These are phyloP conservation scores for Drosophila atroscutellata DNA, from an alignment of 2,888 invertebrate genomes.

Conservation along the genomic window DNA sequence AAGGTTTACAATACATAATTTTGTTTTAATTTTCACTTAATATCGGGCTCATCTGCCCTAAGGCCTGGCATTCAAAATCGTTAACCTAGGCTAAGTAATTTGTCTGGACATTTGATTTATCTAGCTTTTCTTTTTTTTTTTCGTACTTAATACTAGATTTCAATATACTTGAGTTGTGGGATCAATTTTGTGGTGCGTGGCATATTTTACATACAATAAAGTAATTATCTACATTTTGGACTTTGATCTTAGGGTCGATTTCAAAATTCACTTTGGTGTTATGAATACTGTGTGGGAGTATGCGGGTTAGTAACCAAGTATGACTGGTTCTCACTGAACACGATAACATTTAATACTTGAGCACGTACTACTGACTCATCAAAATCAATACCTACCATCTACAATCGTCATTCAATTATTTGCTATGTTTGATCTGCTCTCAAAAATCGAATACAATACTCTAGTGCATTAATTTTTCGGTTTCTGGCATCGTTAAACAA, in stretches of 20 bases:
- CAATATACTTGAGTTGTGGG: constrained; percentile 35
- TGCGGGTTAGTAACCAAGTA: constrained; percentile 16
- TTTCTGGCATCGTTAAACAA: constrained; percentile 21
- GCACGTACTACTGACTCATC: constrained; percentile 4
- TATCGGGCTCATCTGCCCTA: constrained; percentile 22
- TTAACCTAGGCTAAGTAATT: constrained; percentile 67
- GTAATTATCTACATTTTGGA: constrained; percentile 45
- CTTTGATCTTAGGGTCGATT: constrained; percentile 29
- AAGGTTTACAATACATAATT: constrained; percentile 71
- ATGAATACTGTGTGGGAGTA: constrained; percentile 51
- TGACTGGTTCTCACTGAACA: constrained; percentile 18
- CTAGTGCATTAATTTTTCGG: background rate
- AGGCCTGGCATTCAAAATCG: constrained; percentile 38
- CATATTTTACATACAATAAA: constrained; percentile 39
- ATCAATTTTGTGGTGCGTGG: constrained; percentile 30
- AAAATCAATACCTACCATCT: constrained; percentile 34
- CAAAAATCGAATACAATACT: background rate
- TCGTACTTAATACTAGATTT: constrained; percentile 36
- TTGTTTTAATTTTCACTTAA: constrained; percentile 11
- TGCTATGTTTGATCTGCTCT: background rate
- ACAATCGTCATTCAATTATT: constrained; percentile 8
- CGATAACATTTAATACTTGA: constrained; percentile 40
- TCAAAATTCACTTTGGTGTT: constrained; percentile 71
- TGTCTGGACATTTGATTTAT: constrained; percentile 65
- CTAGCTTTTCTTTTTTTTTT: constrained; percentile 21